These are phyloP conservation scores for Hydroisotoma schaefferi DNA, from an alignment of 2,888 invertebrate genomes.

Conservation along the genomic window DNA sequence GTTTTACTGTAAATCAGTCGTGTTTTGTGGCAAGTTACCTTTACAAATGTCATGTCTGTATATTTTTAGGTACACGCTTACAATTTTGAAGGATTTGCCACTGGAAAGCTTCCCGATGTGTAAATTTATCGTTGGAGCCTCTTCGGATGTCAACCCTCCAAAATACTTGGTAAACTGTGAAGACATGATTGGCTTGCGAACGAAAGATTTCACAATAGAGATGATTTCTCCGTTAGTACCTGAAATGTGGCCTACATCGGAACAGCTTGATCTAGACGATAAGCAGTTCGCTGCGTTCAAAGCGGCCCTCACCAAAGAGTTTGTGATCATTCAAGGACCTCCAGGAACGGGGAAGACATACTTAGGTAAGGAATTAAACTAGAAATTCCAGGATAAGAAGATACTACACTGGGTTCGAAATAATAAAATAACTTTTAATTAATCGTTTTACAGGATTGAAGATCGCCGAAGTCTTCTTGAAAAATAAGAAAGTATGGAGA, in stretches of 20 bases:
- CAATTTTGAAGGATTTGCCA: conserved; percentile 59
- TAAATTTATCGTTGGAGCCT: conserved; percentile 63
- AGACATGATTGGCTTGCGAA: no score
- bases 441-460: conserved; percentile 72
- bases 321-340: conserved; percentile 72
- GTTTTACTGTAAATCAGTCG: no score
- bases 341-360: conserved; percentile 58
- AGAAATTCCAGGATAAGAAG: neutral
- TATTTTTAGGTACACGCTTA: conserved; percentile 37
- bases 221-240: conserved; percentile 23
- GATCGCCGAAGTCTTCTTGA: conserved; percentile 65
- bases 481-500: no score
- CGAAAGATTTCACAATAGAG: neutral
- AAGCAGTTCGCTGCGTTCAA: conserved; percentile 66
- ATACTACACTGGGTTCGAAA: neutral
- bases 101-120: conserved; percentile 64
- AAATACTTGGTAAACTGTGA: conserved; percentile 52
- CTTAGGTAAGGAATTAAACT: conserved; percentile 18
- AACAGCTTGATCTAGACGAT: conserved; percentile 59
- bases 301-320: conserved; percentile 66
- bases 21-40: no score
- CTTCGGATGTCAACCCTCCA: conserved; percentile 51
- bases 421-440: no score
- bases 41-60: conserved; percentile 4
- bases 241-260: conserved; percentile 56